Percentiles rank a stretch among this genome's conserved stretches.
Evolutionary conservation across 2,113 vertebrate genomes (phyloP).

Genomic region (Hypanus sabinus): DNA sequence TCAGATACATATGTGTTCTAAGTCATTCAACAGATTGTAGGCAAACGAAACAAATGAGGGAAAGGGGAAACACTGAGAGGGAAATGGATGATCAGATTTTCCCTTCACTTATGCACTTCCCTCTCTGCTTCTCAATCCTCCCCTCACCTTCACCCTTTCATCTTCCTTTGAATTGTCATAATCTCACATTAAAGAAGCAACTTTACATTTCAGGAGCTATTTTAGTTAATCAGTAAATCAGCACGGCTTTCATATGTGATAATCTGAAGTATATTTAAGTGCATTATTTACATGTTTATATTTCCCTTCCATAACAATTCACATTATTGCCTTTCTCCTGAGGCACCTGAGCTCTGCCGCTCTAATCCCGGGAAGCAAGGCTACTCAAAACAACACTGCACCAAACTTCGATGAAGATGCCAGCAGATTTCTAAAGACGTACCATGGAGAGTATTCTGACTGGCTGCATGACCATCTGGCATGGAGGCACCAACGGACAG

Average conservation of each 20-base stretch:
- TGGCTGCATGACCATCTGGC: too few relatives aligned
- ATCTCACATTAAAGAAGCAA: background rate
- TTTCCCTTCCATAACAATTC: background rate
- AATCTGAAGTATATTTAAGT: background rate
- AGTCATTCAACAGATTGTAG: too few relatives aligned
- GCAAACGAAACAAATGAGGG: too few relatives aligned
- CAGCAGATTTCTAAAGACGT: too few relatives aligned
- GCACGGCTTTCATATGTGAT: background rate
- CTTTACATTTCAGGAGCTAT: background rate
- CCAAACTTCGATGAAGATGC: background rate
- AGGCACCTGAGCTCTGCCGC: background rate
- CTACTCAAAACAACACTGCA: background rate
- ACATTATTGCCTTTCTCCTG: background rate
- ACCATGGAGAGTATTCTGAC: too few relatives aligned
- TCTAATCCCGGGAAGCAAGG: background rate
- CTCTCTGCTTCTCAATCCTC: too few relatives aligned
- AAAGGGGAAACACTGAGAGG: too few relatives aligned
- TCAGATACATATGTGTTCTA: too few relatives aligned
- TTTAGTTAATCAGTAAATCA: background rate
- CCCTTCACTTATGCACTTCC: too few relatives aligned
- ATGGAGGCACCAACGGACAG: too few relatives aligned
- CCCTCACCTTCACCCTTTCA: background rate
- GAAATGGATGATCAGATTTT: too few relatives aligned
- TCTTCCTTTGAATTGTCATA: background rate
- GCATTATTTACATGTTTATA: background rate